Base-by-base conservation (phyloP, 2,113 vertebrate species). In the Corynorhinus townsendii region DNA sequence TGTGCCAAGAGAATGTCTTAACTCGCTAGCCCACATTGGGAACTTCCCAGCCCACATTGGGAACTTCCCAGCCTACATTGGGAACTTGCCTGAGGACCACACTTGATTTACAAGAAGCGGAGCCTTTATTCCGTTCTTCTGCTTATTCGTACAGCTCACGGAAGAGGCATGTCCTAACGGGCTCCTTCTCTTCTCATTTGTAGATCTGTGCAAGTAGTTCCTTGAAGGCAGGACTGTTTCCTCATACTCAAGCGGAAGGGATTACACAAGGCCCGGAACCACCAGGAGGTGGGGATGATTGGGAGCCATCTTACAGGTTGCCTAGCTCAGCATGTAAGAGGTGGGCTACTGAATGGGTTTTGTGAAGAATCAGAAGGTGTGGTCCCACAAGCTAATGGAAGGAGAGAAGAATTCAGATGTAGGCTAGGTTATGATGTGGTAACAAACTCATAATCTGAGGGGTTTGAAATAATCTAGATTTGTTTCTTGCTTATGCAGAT, bases 11-110 rank as follows among this genome's bases (percentile, higher is more conserved):
- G 90, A 85, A 85, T 97, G 95, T 68, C 89, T 75, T 24, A n/a
- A 28, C 38, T 95, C 96, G 95, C 93, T 90, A 76, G 33, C 38
- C 26, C 40, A 73, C 17, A 1, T 26, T 24, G 83, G 73, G 72
- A 88, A 45, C 77, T 83, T 96, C 73, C 81, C 92, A 89, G 92
- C 66, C n/a, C 79, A 22, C 47, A 35, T 4, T 72, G 77, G 83
- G 83, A 73, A 91, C 56, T 64, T 91, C 45, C 79, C 88, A 88
- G 91, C n/a, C 17, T 24, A 35, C n/a, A 12, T 22, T 68, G 80
- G 47, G 73, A 69, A 93, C 71, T 59, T 90, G 54, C 66, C 83
- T 2, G 14, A 81, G 75, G 77, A 68, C 87, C 69, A 86, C 79
- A 71, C 62, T 86, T 77, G 72, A 49, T 33, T 93, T 91, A 38